Evolutionary conservation across 2,113 vertebrate species (phyloP), one percentile per base, ranked within the genome.

Genomic region (Falco punctatus): DNA sequence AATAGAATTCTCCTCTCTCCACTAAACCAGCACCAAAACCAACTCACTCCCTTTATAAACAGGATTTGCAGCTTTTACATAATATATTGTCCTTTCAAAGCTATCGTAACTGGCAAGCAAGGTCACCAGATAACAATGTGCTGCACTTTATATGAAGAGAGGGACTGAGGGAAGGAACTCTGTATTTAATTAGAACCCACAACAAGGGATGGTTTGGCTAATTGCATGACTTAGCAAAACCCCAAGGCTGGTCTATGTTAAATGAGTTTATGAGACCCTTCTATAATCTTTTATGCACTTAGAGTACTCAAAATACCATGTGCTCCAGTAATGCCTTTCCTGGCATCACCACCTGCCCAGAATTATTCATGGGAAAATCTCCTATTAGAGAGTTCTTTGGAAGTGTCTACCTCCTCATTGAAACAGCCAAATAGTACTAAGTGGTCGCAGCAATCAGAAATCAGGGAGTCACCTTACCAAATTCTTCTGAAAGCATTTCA

Each of bases 101-200:
- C n/a, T 7, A 3, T 2, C 30, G 7, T 17, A 35, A 6, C 2
- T 15, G 13, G 20, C 5, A 17, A 66, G 24, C 0, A 14, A 65
- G 2, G 0, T 3, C 10, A 30, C 10, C 13, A 44, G 5, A 8
- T 1, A 65, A 2, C 35, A n/a, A n/a, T 2, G 5, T 78, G 20
- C 42, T 38, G 22, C 72, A 62, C 73, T 9, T 19, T 6, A 58
- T 78, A 9, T 5, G 15, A 59, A 19, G 20, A 44, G 1, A 2
- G 11, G 14, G 7, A 6, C 1, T 2, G 8, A 59, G 11, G 4
- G 24, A 16, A 82, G 35, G 57, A 69, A 6, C 38, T 48, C 40
- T 18, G 32, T 1, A 8, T 46, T 86, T 91, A 46, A 90, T 58
- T 42, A 61, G 44, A 35, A 24, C 3, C 40, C 66, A 80, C 70